A percentile compares a stretch with the other conserved stretches of the same genome.
These are phyloP conservation scores for Syncerus caffer DNA, from an alignment of 2,797 vertebrate genomes.

Conservation along the genomic window DNA sequence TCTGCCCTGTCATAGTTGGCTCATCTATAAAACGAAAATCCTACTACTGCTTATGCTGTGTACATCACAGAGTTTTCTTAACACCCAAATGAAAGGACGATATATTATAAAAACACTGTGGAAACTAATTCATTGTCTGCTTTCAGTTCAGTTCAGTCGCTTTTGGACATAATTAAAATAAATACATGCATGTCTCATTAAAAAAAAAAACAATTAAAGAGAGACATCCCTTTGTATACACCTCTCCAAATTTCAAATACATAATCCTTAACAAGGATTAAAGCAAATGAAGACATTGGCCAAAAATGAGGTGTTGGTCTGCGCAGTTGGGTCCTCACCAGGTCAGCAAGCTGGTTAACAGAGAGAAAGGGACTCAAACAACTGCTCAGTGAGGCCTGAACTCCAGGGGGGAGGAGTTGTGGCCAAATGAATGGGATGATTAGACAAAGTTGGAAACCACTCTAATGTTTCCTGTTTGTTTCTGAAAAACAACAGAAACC, in stretches of 20 bases:
- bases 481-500: background rate
- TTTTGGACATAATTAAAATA: background rate
- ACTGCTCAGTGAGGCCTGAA: rapidly evolving
- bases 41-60: too few species aligned
- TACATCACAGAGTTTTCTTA: background rate
- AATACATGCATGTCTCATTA: background rate
- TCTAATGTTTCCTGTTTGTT: background rate
- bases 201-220: background rate
- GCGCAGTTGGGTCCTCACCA: rapidly evolving
- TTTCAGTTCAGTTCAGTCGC: background rate
- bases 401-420: background rate
- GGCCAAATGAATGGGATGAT: background rate
- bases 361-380: background rate
- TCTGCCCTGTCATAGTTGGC: background rate
- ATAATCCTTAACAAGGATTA: background rate
- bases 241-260: background rate
- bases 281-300: background rate
- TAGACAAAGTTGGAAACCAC: background rate
- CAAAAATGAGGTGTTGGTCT: background rate
- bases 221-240: background rate
- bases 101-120: background rate
- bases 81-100: background rate
- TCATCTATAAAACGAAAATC: background rate
- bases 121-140: background rate
- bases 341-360: background rate